Evolutionary conservation across 2,113 vertebrate species (phyloP).

Genomic region (chimpanzee (Pan troglodytes)): DNA sequence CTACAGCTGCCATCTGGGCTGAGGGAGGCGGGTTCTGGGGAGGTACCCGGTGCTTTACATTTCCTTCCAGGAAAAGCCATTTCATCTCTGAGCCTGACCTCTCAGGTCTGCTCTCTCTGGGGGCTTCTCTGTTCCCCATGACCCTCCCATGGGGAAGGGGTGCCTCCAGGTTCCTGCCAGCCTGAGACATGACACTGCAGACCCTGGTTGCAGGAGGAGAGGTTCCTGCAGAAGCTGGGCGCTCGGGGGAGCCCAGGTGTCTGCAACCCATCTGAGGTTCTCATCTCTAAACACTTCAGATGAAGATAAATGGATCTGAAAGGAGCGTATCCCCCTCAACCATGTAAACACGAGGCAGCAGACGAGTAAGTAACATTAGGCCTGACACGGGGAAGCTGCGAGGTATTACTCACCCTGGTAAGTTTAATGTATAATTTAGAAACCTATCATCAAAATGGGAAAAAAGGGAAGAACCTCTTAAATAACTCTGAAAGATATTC

Average conservation of each 20-base stretch:
- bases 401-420: conserved; percentile 82
- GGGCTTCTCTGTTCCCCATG: fast-evolving
- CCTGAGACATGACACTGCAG: fast-evolving
- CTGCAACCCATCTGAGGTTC: not conserved
- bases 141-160: not conserved
- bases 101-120: not conserved
- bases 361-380: conserved; percentile 73
- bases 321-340: not conserved
- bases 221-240: fast-evolving
- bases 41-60: fast-evolving
- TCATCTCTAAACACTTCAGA: not conserved
- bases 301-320: conserved; percentile 57
- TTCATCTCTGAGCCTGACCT: not conserved
- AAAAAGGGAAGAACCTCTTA: conserved; percentile 74
- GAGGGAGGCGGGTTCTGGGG: fast-evolving
- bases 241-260: not conserved
- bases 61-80: not conserved
- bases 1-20: not conserved
- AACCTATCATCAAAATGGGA: conserved; percentile 82
- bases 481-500: conserved; percentile 78
- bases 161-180: not conserved
- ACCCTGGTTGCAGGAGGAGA: not conserved
- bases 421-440: conserved; percentile 86
- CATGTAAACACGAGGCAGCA: conserved; percentile 67
- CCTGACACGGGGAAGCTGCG: conserved; percentile 77